These are phyloP conservation scores for Riparia riparia DNA, from an alignment of 2,113 vertebrate species.

Conservation along the genomic window DNA sequence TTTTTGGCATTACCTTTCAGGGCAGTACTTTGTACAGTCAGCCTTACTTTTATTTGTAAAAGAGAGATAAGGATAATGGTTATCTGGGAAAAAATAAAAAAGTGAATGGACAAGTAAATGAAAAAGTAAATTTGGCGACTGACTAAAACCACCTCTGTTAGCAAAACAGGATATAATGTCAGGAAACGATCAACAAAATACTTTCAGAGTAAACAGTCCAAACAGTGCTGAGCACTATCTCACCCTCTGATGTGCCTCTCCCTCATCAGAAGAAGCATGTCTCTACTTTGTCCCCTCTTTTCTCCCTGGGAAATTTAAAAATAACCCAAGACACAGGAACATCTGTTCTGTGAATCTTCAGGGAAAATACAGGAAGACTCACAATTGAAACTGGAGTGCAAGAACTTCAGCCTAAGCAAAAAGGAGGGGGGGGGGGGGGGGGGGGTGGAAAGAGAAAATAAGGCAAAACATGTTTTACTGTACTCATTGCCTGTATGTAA, in stretches of 20 bases:
- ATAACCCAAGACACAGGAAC: background rate
- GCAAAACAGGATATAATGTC: background rate
- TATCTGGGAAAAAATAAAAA: background rate
- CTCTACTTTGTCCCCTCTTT: background rate
- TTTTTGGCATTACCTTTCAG: background rate
- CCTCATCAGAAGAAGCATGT: background rate
- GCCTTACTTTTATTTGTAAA: background rate
- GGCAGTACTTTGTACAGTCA: background rate
- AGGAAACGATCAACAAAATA: slow-evolving; percentile 6
- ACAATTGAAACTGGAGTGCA: background rate
- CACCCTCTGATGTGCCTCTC: background rate
- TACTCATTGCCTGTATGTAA: background rate
- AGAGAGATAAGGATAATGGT: slow-evolving; percentile 3
- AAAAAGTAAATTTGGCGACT: background rate
- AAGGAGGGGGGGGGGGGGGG: too few relatives aligned
- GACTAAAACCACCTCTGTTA: background rate
- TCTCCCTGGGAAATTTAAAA: slow-evolving; percentile 15
- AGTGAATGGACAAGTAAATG: background rate
- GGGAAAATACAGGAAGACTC: slow-evolving; percentile 35
- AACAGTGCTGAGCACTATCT: background rate
- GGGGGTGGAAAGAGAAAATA: background rate
- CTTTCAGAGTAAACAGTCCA: background rate
- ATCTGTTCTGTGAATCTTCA: background rate
- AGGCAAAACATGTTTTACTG: background rate
- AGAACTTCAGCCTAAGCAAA: background rate